These are phyloP conservation scores for Idaea dimidiata DNA, from an alignment of 2,888 invertebrate genomes.

Conservation along the genomic window DNA sequence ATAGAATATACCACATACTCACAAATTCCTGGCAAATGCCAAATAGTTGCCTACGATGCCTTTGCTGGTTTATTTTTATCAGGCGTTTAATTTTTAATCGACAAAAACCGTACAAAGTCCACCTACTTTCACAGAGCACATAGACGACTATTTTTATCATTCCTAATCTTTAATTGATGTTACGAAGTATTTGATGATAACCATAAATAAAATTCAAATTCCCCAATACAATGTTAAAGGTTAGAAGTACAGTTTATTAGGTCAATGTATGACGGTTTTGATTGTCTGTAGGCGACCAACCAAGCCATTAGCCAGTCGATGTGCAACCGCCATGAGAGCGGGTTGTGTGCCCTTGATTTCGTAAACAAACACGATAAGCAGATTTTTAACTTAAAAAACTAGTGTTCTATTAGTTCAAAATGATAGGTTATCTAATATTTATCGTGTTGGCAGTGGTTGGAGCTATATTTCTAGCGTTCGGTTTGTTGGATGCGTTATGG, in stretches of 20 bases:
- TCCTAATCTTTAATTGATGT: no score
- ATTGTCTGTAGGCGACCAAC: background rate
- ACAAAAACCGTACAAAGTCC: background rate
- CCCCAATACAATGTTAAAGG: no score
- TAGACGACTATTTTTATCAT: background rate
- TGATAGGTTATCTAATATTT: conserved; percentile 33
- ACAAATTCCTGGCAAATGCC: no score
- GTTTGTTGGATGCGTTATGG: conserved; percentile 82
- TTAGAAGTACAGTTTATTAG: background rate
- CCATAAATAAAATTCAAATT: no score
- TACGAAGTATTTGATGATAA: no score
- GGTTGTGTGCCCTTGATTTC: background rate
- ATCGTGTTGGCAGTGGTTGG: conserved; percentile 74
- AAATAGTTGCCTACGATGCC: no score
- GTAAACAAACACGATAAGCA: background rate
- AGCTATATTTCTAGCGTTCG: conserved; percentile 65
- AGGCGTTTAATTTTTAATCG: background rate
- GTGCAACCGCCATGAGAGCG: background rate
- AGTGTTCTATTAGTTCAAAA: conserved; percentile 7
- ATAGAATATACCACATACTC: no score
- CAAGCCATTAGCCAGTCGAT: background rate
- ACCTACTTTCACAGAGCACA: background rate
- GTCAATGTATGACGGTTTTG: background rate
- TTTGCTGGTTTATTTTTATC: background rate
- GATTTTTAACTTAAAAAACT: background rate